These are phyloP conservation scores for Lamellibrachia satsuma DNA, from an alignment of 2,888 invertebrate species.

Conservation along the genomic window DNA sequence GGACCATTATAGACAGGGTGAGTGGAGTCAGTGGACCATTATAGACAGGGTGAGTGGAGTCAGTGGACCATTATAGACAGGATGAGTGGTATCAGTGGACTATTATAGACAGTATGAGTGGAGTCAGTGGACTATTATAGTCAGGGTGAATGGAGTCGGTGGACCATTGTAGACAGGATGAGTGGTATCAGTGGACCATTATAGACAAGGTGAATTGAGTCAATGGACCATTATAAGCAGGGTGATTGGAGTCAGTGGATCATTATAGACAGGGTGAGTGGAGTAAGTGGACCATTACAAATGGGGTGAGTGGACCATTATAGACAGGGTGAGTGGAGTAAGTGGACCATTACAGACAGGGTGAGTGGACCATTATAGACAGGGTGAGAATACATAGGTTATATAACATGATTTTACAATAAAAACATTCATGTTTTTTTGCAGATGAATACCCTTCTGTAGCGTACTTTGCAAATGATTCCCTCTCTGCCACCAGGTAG, in stretches of 20 bases:
- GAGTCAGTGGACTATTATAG: background rate
- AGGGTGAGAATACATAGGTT: background rate
- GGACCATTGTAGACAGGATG: background rate
- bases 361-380: background rate
- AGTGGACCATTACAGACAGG: background rate
- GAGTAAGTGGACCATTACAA: background rate
- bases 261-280: background rate
- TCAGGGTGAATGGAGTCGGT: background rate
- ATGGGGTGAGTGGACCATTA: background rate
- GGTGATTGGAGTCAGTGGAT: too few species aligned
- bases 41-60: background rate
- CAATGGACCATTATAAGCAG: background rate
- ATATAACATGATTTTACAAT: too few species aligned
- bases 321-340: background rate
- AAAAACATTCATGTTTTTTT: too few species aligned
- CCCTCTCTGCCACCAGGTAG: background rate
- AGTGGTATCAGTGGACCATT: background rate
- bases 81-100: background rate
- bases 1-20: conserved; percentile 8
- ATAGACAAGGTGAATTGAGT: background rate
- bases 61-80: background rate
- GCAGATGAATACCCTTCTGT: too few species aligned
- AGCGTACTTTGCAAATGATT: background rate
- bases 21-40: conserved; percentile 1
- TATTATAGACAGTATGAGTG: background rate